Evolutionary conservation across 2,797 vertebrate species (phyloP).

Genomic region (Carcharodon carcharias): DNA sequence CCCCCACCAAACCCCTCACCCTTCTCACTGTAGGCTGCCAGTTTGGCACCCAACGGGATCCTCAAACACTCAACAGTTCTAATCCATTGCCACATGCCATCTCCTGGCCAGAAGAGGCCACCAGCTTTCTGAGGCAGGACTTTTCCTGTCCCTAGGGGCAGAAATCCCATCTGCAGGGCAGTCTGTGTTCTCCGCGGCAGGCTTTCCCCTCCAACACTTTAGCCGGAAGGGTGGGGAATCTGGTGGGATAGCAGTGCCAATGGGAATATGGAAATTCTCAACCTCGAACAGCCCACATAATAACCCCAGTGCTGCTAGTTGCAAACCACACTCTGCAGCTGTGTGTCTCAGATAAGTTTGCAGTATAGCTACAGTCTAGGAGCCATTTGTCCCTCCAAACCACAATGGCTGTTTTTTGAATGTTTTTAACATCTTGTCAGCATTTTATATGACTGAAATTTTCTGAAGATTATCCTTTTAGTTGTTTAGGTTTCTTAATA

Average conservation of each 20-base stretch:
- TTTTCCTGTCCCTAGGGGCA: background rate
- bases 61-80: too few relatives aligned
- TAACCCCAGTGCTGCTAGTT: background rate
- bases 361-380: background rate
- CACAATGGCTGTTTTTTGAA: background rate
- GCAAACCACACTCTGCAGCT: background rate
- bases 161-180: background rate
- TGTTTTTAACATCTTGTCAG: background rate
- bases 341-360: background rate
- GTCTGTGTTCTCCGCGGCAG: background rate
- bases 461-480: background rate
- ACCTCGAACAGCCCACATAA: background rate
- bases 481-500: background rate
- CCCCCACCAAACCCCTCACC: too few relatives aligned
- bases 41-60: too few relatives aligned
- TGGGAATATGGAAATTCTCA: background rate
- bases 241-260: background rate
- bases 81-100: too few relatives aligned
- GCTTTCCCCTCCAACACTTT: too few relatives aligned
- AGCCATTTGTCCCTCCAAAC: background rate
- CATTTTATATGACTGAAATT: background rate
- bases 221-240: too few relatives aligned
- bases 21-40: too few relatives aligned
- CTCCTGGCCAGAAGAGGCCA: too few relatives aligned
- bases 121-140: background rate